These are phyloP conservation scores for Zosterops hypoxanthus DNA, from an alignment of 2,113 vertebrate genomes.

Conservation along the genomic window DNA sequence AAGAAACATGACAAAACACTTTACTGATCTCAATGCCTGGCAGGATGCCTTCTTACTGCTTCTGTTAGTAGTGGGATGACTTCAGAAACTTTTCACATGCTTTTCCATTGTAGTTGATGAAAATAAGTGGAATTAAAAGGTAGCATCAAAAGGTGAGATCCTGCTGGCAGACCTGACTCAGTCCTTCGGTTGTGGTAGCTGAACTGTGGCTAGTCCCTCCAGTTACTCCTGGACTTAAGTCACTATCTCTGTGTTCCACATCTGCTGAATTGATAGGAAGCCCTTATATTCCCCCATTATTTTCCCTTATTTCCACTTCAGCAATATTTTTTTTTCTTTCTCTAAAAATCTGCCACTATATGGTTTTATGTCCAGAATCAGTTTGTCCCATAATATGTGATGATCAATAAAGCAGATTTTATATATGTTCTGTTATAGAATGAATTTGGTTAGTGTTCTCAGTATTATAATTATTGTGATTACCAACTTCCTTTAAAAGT, in stretches of 20 bases:
- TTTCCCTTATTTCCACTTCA: background rate
- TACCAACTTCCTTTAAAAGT: background rate
- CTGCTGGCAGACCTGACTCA: background rate
- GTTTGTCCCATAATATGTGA: background rate
- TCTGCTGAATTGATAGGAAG: background rate
- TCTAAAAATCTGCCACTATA: background rate
- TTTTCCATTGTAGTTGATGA: background rate
- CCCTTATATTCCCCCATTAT: background rate
- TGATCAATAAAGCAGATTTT: background rate
- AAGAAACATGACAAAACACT: background rate
- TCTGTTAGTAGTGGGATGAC: background rate
- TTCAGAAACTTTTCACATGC: slow-evolving; percentile 5
- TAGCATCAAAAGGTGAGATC: background rate
- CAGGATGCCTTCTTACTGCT: background rate
- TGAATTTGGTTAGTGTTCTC: background rate
- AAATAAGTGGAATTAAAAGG: background rate
- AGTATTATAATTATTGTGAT: background rate
- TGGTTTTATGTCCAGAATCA: background rate
- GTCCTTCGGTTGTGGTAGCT: background rate
- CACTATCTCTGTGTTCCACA: background rate
- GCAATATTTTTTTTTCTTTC: background rate
- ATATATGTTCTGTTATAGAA: background rate
- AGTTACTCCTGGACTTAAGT: background rate
- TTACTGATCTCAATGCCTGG: background rate
- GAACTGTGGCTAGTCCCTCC: background rate